phyloP scores from a whole-genome alignment of 2,888 invertebrate genomes.

The Nectonema munidae region DNA sequence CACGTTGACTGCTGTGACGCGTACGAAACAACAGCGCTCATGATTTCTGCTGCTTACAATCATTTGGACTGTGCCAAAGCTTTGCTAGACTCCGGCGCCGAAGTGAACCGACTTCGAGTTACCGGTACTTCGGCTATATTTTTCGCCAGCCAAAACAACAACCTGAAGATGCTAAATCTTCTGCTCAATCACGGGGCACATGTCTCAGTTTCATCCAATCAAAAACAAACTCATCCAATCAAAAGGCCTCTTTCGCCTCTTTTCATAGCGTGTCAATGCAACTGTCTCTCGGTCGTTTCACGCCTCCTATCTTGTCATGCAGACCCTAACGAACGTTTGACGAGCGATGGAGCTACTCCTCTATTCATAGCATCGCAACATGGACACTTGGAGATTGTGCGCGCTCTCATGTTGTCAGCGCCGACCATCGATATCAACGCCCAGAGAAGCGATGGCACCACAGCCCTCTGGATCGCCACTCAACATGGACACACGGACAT shows the following conservation, averaged over 20 bases:
- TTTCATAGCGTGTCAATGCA: too few species aligned
- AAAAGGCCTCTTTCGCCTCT: too few species aligned
- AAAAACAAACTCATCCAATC: too few species aligned
- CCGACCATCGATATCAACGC: neutral
- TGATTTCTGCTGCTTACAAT: slow-evolving; percentile 58
- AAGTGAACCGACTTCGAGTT: slow-evolving; percentile 47
- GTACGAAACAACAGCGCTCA: slow-evolving; percentile 69
- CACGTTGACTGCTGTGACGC: slow-evolving; percentile 73
- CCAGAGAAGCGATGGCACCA: slow-evolving; percentile 28
- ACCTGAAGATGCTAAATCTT: slow-evolving; percentile 41
- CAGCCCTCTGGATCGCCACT: slow-evolving; percentile 64
- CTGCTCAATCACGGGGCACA: slow-evolving; percentile 37
- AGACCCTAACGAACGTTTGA: neutral
- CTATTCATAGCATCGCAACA: slow-evolving; percentile 72
- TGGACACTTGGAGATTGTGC: slow-evolving; percentile 47
- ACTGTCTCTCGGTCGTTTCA: too few species aligned
- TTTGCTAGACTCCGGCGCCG: slow-evolving; percentile 56
- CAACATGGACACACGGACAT: slow-evolving; percentile 68
- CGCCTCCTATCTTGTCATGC: neutral
- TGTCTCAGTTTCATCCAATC: too few species aligned
- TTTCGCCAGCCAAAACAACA: slow-evolving; percentile 70
- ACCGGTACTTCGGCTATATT: slow-evolving; percentile 68
- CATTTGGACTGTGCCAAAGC: slow-evolving; percentile 53
- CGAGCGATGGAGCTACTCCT: slow-evolving; percentile 51
- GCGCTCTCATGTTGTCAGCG: slow-evolving; percentile 31